A percentile compares a stretch with the other conserved stretches of the same genome.
These are phyloP conservation scores for Eretmodus cyanostictus DNA, from an alignment of 2,113 vertebrate genomes.

Conservation along the genomic window DNA sequence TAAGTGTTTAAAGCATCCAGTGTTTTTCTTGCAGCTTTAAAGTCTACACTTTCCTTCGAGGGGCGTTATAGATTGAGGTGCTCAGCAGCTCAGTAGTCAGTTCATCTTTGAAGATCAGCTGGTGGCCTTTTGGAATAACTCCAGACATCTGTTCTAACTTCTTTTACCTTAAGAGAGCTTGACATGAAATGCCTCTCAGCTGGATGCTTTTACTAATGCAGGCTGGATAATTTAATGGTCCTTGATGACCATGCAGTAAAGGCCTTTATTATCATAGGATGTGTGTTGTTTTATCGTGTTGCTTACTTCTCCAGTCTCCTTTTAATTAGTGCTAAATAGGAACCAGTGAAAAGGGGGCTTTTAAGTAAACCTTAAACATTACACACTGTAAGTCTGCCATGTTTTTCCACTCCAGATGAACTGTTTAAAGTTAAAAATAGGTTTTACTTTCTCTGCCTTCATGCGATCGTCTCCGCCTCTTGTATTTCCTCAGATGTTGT, in stretches of 20 bases:
- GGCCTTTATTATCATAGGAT: neutral
- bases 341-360: neutral
- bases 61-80: neutral
- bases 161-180: neutral
- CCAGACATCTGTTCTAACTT: constrained; percentile 2
- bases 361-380: neutral
- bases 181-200: constrained; percentile 6
- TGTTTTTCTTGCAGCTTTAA: neutral
- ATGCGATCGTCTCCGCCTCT: neutral
- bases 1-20: neutral
- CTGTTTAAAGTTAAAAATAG: neutral
- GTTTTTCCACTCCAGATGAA: neutral
- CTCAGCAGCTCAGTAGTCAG: neutral
- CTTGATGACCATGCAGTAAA: neutral
- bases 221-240: neutral
- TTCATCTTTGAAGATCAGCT: neutral
- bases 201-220: neutral
- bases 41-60: neutral
- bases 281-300: neutral
- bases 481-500: neutral
- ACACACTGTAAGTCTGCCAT: neutral
- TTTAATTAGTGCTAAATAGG: neutral
- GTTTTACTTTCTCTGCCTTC: neutral
- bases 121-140: neutral
- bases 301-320: neutral